Percentiles rank a stretch among this genome's conserved stretches.
These are phyloP conservation scores for Leptinotarsa tumamoca DNA, from an alignment of 2,888 invertebrate species.

Conservation along the genomic window DNA sequence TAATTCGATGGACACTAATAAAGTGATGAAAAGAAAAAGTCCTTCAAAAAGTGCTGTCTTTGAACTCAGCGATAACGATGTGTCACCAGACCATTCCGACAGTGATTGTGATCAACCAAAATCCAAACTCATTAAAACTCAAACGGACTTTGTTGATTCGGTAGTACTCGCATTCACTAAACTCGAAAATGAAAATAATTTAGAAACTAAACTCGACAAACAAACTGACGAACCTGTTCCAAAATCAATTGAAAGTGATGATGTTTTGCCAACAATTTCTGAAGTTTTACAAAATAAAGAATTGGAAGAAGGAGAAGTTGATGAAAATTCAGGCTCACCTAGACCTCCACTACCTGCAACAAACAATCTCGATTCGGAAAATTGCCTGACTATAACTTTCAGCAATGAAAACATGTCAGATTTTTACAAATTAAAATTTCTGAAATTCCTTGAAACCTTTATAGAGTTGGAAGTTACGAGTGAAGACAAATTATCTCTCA, in stretches of 20 bases:
- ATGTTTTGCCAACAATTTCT: not conserved
- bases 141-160: conserved; percentile 34
- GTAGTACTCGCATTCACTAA: conserved; percentile 40
- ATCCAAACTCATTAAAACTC: conserved; percentile 46
- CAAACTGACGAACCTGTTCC: not conserved
- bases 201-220: not conserved
- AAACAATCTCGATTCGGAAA: conserved; percentile 1
- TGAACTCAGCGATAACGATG: conserved; percentile 54
- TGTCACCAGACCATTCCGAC: conserved; percentile 50
- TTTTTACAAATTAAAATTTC: conserved; percentile 67
- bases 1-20: conserved; percentile 45
- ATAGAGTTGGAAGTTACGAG: conserved; percentile 64
- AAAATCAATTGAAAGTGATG: not conserved
- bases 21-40: conserved; percentile 50
- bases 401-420: conserved; percentile 66
- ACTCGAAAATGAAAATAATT: conserved; percentile 38
- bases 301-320: conserved; percentile 34
- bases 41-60: conserved; percentile 50
- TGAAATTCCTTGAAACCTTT: conserved; percentile 66
- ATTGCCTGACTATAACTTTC: conserved; percentile 67
- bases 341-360: not conserved
- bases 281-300: conserved; percentile 17
- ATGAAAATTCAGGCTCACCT: conserved; percentile 9
- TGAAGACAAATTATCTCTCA: conserved; percentile 60
- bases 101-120: conserved; percentile 46